phyloP scores from a whole-genome alignment of 2,113 vertebrate genomes.

The Apodemus speciosus region DNA sequence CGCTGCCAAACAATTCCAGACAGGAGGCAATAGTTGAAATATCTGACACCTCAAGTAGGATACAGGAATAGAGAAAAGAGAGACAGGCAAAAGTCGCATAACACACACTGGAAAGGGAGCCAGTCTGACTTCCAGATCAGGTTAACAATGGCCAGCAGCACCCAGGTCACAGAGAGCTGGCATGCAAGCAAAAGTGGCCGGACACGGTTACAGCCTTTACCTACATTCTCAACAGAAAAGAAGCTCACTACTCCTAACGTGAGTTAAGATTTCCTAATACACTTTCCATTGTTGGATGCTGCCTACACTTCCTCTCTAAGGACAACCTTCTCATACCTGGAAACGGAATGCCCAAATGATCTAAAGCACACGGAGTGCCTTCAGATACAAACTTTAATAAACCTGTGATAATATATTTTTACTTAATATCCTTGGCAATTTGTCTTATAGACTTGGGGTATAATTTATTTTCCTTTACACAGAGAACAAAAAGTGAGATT shows the following conservation, averaged over 20 bases:
- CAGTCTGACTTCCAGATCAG: not conserved
- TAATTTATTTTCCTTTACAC: slow-evolving; percentile 37
- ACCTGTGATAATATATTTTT: not conserved
- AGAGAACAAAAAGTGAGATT: slow-evolving; percentile 8
- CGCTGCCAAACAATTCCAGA: slow-evolving; percentile 50
- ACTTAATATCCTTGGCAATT: not conserved
- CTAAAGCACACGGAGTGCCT: not conserved
- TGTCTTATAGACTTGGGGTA: not conserved
- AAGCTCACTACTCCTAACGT: not conserved
- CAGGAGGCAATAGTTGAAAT: slow-evolving; percentile 42
- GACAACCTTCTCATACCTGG: not conserved
- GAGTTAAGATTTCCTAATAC: not conserved
- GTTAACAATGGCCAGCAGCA: not conserved
- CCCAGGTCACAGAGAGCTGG: no score
- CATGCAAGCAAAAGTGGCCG: not conserved
- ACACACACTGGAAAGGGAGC: not conserved
- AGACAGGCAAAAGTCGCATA: not conserved
- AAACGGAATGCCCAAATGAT: not conserved
- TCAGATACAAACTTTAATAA: not conserved
- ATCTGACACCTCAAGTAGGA: slow-evolving; percentile 28
- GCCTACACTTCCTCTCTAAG: not conserved
- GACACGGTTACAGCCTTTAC: not conserved
- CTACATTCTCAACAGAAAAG: not conserved
- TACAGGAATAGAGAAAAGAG: slow-evolving; percentile 29
- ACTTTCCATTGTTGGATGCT: not conserved